Conservation (phyloP, 2,797 vertebrate genomes). For the Limnodromus scolopaceus region DNA sequence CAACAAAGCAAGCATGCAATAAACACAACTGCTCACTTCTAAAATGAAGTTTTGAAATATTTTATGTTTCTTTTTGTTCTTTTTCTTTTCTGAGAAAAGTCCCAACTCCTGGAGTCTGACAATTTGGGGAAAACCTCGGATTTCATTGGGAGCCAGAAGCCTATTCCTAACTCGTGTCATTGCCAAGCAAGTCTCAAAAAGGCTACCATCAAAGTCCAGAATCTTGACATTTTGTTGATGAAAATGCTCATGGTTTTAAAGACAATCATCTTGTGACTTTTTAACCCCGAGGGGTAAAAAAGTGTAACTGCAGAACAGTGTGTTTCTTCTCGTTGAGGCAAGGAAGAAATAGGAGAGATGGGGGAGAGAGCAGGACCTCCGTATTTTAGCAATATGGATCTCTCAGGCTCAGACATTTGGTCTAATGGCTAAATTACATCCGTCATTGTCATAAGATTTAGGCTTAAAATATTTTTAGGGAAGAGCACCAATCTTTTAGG, state of each 20-base stretch:
- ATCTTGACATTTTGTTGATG: background rate
- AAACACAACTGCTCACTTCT: background rate
- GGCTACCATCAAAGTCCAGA: background rate
- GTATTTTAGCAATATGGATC: background rate
- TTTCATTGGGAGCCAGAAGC: background rate
- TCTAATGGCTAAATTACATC: too few relatives aligned
- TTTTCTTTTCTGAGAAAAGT: background rate
- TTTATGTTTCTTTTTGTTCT: background rate
- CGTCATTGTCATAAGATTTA: background rate
- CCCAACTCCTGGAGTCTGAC: background rate
- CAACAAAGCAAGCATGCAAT: background rate
- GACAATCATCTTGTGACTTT: background rate
- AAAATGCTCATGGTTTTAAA: background rate
- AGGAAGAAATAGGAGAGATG: background rate
- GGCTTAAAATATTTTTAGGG: background rate
- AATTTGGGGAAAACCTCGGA: background rate
- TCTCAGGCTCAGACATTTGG: background rate
- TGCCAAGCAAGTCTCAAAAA: background rate
- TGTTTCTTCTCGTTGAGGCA: background rate
- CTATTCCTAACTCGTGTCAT: background rate
- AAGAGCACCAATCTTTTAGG: fast-evolving
- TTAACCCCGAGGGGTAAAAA: background rate
- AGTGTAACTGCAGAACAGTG: background rate
- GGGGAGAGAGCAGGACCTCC: background rate
- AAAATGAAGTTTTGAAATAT: background rate